These are phyloP conservation scores for Ceratina australensis DNA, from an alignment of 1,140 invertebrate genomes.

Conservation along the genomic window DNA sequence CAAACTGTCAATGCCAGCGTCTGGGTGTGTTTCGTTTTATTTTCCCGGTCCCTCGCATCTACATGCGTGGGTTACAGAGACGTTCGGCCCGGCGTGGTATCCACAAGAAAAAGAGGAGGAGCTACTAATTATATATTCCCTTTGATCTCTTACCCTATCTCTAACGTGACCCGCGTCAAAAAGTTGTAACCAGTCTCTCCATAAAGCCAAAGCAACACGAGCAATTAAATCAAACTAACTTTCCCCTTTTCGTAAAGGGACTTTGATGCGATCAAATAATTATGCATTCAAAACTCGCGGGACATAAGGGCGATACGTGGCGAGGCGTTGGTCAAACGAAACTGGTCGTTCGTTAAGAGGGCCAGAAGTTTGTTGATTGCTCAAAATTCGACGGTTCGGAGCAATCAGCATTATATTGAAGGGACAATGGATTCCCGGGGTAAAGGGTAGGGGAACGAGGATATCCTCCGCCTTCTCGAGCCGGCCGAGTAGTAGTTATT, in stretches of 20 bases:
- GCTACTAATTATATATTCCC: no score
- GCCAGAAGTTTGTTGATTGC: conserved; percentile 39
- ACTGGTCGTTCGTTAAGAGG: conserved; percentile 44
- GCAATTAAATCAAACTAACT: conserved; percentile 25
- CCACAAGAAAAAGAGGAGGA: background rate
- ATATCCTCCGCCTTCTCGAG: background rate
- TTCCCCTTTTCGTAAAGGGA: background rate
- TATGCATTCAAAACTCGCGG: conserved; percentile 16
- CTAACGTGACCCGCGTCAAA: background rate
- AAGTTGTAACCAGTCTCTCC: background rate
- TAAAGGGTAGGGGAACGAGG: conserved; percentile 23
- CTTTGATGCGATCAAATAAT: conserved; percentile 28
- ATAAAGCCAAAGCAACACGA: background rate
- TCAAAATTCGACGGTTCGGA: conserved; percentile 50
- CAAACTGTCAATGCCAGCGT: background rate
- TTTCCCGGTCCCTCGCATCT: background rate
- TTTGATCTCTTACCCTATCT: no score
- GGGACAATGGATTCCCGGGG: conserved; percentile 41
- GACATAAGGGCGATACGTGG: background rate
- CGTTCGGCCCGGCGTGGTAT: no score
- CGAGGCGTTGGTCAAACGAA: conserved; percentile 27
- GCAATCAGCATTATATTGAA: conserved; percentile 65
- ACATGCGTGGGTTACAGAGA: background rate
- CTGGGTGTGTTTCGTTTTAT: background rate
- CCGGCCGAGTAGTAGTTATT: conserved; percentile 63